Evolutionary conservation across 2,113 vertebrate genomes (phyloP), one percentile per base, ranked within the genome.

Genomic region (Campylomormyrus numenius): DNA sequence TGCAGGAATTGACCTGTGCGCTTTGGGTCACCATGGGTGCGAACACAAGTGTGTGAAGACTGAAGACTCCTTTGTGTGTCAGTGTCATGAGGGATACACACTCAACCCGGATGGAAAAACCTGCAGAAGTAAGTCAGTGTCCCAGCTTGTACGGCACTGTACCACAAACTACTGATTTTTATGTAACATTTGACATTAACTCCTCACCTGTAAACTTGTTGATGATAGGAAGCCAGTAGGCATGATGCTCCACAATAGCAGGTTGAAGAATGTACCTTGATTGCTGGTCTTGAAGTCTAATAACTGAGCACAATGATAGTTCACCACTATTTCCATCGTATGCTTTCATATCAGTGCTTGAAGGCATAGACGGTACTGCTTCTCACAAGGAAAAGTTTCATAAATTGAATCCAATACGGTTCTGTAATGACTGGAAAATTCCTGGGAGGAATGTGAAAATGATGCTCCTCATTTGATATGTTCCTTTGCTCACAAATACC

Each of bases 61-160:
- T 62, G 8, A 62, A 62, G 92, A 95, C 56, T 96, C 96, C 2
- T 97, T 96, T 89, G 92, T 96, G 90, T 98, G 97, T 85, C 15
- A 35, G 11, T 88, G 86, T 39, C 95, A 93, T 45, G 93, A 92
- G 91, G 97, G 97, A n/a, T 98, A 95, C 91, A 95, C 83, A 10
- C 95, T 98, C 90, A 96, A 93, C 88, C 94, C 95, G n/a, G 97
- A 98, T 92, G 50, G 50, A 52, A 52, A 52, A 15, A 52, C 50
- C 1, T 52, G 50, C 50, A 52, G 50, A 52, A 52, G 50, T 52
- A 90, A 94, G 96, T 27, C 24, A 10, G 24, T 62, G 7, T 62
- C 6, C 17, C 53, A 19, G 19, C 53, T 56, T 56, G 17, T 56
- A 66, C 0, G 3, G n/a, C 24, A 11, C 24, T 66, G 24, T 66